A percentile compares a stretch with the other conserved stretches of the same genome.
Conservation (phyloP, 1,140 invertebrate species). For the Potamilus streckersoni region DNA sequence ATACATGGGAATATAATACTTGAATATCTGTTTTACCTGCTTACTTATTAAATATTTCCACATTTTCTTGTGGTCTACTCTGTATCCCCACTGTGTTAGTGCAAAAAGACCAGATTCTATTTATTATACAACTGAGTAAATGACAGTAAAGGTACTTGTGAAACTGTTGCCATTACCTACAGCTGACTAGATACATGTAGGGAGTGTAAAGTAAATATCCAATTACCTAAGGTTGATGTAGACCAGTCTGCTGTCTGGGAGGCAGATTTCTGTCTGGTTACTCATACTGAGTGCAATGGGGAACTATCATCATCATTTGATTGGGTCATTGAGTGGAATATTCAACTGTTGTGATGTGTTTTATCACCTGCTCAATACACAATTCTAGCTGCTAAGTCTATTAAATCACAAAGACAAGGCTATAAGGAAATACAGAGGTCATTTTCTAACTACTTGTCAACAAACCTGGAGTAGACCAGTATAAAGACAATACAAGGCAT, state of each 20-base stretch:
- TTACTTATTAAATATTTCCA: too few relatives aligned
- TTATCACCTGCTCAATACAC: background rate
- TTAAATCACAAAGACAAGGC: background rate
- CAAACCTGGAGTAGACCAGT: background rate
- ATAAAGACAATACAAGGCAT: background rate
- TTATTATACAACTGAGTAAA: background rate
- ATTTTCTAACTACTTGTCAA: background rate
- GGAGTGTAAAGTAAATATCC: background rate
- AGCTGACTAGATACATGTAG: background rate
- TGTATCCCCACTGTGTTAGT: too few relatives aligned
- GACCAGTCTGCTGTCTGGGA: too few relatives aligned
- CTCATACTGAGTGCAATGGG: too few relatives aligned
- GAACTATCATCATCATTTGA: slow-evolving; percentile 11
- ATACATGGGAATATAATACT: too few relatives aligned
- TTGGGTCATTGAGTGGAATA: slow-evolving; percentile 24
- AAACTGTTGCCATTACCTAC: slow-evolving; percentile 1
- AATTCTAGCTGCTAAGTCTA: background rate
- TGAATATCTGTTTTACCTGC: too few relatives aligned
- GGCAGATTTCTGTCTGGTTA: background rate
- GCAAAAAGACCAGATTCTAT: too few relatives aligned
- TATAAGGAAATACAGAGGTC: background rate
- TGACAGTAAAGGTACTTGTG: slow-evolving; percentile 1
- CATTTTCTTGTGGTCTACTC: too few relatives aligned
- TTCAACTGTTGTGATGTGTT: slow-evolving; percentile 1
- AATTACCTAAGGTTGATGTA: background rate